Conservation (phyloP, 2,888 invertebrate species). For the Lasius fuliginosus region DNA sequence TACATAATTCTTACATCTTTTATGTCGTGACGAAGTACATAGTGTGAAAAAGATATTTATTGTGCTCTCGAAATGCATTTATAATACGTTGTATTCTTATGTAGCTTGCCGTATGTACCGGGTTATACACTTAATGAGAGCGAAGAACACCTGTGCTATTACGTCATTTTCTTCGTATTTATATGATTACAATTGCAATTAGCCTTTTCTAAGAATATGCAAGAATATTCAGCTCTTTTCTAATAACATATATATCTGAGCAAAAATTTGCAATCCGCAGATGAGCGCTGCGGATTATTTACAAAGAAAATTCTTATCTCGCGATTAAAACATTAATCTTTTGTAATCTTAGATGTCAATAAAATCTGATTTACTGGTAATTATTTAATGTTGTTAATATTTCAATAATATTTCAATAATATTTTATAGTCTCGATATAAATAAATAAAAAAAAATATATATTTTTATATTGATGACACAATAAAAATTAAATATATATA, state of each 20-base stretch:
- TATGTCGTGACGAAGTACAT: not conserved
- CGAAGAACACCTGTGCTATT: slow-evolving; percentile 20
- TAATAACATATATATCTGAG: not conserved
- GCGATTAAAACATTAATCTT: not conserved
- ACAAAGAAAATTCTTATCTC: not conserved
- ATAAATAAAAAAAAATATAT: not conserved
- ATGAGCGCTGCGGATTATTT: not conserved
- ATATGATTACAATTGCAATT: slow-evolving; percentile 1
- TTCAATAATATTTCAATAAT: too few species aligned
- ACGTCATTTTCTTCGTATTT: slow-evolving; percentile 8
- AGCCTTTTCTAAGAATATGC: slow-evolving; percentile 22
- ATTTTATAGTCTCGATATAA: not conserved
- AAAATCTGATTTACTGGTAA: not conserved
- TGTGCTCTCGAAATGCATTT: not conserved
- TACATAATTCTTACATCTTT: not conserved
- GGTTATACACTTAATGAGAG: slow-evolving; percentile 10
- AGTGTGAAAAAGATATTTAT: not conserved
- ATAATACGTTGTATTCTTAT: slow-evolving; percentile 21
- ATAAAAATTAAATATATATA: not conserved
- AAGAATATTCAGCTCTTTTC: not conserved
- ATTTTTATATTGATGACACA: not conserved
- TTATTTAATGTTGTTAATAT: not conserved
- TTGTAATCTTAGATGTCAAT: not conserved
- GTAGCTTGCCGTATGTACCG: not conserved
- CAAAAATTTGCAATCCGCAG: not conserved